phyloP scores from a whole-genome alignment of 2,113 vertebrate genomes.

The Microcebus lehilahytsara region DNA sequence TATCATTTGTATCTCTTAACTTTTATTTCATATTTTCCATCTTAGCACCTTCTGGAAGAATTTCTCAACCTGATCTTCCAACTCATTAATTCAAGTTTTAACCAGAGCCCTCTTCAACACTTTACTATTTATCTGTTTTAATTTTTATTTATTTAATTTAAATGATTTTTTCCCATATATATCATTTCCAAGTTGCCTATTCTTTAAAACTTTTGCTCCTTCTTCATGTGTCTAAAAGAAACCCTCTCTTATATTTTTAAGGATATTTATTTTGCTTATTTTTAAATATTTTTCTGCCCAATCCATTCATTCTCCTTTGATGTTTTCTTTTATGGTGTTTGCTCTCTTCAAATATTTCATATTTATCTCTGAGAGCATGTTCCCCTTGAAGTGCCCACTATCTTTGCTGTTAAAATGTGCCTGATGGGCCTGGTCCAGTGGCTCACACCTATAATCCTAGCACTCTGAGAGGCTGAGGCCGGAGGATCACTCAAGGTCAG shows the following conservation, averaged over 20 bases:
- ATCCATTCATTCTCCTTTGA: neutral
- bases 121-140: neutral
- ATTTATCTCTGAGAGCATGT: neutral
- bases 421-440: neutral
- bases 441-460: no score
- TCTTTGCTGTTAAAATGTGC: neutral
- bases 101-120: neutral
- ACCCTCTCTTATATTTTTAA: neutral
- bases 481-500: no score
- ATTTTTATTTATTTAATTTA: neutral
- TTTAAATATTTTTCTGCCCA: neutral
- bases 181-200: no score
- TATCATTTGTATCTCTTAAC: neutral
- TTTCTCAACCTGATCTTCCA: neutral
- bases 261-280: neutral
- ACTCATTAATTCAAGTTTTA: neutral
- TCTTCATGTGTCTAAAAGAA: no score
- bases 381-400: no score
- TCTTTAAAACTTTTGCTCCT: no score
- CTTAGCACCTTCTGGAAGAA: neutral
- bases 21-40: neutral
- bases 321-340: neutral
- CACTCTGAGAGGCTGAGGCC: no score
- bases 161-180: no score
- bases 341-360: neutral